Base-by-base conservation (phyloP, 2,113 vertebrate genomes). In the Nestor notabilis region DNA sequence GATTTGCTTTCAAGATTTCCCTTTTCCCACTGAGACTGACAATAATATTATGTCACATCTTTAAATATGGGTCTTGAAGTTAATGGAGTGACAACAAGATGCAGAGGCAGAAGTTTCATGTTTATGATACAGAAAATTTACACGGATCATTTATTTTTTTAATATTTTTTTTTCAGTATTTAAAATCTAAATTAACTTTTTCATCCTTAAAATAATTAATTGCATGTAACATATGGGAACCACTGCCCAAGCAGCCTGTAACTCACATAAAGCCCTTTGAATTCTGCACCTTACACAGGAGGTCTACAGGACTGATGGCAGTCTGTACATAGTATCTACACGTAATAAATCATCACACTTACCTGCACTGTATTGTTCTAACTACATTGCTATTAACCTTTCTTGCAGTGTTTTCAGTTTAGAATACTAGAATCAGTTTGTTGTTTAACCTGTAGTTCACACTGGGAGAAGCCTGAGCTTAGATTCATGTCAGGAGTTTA, bases 401-500 rank as follows among this genome's bases (percentile, higher is more conserved):
- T 7, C 1, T 10, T 47, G 39, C 66, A 69, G 52, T 24, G 8
- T 41, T 94, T 92, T 43, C 69, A 55, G 43, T 78, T 83, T 76
- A 41, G 27, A 79, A 75, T 28, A 39, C 13, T 39, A 5, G 5
- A 28, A 17, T 55, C 75, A 81, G 56, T 41, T 33, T 44, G 44
- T 52, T 84, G 75, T 79, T 92, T 49, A 71, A 7, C 41, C 89
- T 79, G 68, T 93, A 77, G 74, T 76, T 96, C 93, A 93, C 27
- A 8, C 9, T 10, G 72, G 83, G 75, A 89, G 81, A 96, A 96
- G 87, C 83, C 78, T 94, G 93, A 97, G 95, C 95, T 91, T 89
- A 77, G 79, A 75, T 93, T 97, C 93, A 96, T 79, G 80, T 91
- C 96, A 95, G 89, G 95, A 95, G 79, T 80, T 96, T 95, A 89